phyloP scores from a whole-genome alignment of 2,888 invertebrate genomes.

The Epicampocera succincta region DNA sequence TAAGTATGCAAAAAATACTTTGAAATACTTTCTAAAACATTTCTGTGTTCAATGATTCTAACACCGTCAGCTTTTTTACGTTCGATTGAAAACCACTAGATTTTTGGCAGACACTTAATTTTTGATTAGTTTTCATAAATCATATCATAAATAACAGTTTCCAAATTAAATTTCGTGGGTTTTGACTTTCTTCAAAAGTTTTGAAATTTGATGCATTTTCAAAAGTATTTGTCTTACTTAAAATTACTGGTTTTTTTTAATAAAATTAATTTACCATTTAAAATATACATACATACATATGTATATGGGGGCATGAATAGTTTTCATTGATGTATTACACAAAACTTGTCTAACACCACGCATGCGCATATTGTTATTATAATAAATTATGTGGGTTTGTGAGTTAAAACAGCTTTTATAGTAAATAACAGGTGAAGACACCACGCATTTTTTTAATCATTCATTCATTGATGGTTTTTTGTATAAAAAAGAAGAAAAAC shows the following conservation, averaged over 20 bases:
- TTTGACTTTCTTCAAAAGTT: neutral
- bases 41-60: no score
- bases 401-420: constrained; percentile 44
- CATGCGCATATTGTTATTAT: constrained; percentile 35
- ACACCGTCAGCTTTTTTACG: no score
- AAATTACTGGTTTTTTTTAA: neutral
- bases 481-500: no score
- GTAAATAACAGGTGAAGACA: constrained; percentile 61
- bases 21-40: no score
- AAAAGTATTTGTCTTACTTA: neutral
- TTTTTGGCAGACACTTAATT: no score
- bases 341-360: constrained; percentile 56
- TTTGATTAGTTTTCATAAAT: no score
- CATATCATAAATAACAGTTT: no score
- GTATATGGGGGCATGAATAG: constrained; percentile 8
- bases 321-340: constrained; percentile 20
- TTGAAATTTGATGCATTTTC: neutral
- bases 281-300: constrained; percentile 1
- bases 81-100: no score
- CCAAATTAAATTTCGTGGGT: neutral
- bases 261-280: neutral
- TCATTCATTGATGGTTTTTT: constrained; percentile 29
- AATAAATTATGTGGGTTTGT: constrained; percentile 43
- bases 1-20: no score
- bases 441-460: constrained; percentile 62